phyloP scores from a whole-genome alignment of 2,797 vertebrate species.

The Micropoecilia bifurca region DNA sequence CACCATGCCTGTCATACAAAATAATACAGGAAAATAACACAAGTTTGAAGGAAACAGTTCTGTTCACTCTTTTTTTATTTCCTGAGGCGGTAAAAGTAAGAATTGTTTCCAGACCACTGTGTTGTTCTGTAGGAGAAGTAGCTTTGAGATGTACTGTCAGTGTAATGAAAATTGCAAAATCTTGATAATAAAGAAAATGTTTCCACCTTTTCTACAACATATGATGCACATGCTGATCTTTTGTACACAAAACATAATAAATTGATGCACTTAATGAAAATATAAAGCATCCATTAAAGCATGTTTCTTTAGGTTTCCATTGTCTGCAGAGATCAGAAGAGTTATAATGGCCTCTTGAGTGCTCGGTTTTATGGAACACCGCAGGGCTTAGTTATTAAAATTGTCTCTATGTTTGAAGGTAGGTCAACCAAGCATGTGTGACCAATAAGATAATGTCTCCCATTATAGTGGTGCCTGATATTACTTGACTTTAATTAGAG shows the following conservation, averaged over 20 bases:
- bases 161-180: not conserved
- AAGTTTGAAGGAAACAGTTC: constrained; percentile 38
- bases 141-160: constrained; percentile 5
- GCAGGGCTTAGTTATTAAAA: constrained; percentile 35
- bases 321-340: constrained; percentile 55
- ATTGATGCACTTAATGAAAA: not conserved
- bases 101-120: not conserved
- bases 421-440: constrained; percentile 56
- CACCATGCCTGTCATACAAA: constrained; percentile 58
- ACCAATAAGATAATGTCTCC: constrained; percentile 62
- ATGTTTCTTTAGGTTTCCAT: constrained; percentile 62
- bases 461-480: constrained; percentile 29
- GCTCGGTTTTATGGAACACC: constrained; percentile 49
- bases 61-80: constrained; percentile 12
- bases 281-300: not conserved
- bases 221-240: not conserved
- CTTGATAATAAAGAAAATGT: not conserved
- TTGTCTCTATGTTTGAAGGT: constrained; percentile 46
- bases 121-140: constrained; percentile 1
- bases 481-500: constrained; percentile 35
- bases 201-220: not conserved
- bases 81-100: constrained; percentile 29
- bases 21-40: constrained; percentile 44
- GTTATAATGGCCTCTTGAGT: constrained; percentile 58
- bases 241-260: not conserved